Percentiles rank a stretch among this genome's conserved stretches.
These are phyloP conservation scores for Cygnus atratus DNA, from an alignment of 2,113 vertebrate species.

Conservation along the genomic window DNA sequence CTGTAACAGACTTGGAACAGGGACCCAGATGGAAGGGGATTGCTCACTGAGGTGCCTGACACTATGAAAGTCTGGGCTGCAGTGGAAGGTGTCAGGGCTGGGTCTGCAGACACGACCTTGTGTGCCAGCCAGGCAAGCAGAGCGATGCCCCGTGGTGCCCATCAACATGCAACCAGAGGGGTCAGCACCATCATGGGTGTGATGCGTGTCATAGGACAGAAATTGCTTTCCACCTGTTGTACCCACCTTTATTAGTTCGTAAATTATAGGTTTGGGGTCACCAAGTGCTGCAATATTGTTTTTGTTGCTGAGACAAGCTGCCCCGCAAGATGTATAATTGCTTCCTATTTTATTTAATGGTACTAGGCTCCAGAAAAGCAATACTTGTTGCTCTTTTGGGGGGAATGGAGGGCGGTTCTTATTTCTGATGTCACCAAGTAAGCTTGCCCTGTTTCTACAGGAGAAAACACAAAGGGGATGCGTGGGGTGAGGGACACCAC, in stretches of 20 bases:
- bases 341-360: not conserved
- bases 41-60: not conserved
- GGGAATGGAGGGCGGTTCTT: not conserved
- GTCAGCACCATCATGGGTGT: fast-evolving
- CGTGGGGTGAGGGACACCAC: not conserved
- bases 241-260: not conserved
- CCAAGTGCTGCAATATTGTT: not conserved
- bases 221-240: not conserved
- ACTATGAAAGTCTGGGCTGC: not conserved
- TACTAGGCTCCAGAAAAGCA: not conserved
- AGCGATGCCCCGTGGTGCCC: fast-evolving
- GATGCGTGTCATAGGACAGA: not conserved
- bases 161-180: not conserved
- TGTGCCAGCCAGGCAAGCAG: not conserved
- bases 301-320: not conserved
- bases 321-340: not conserved
- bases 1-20: not conserved
- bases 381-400: too few relatives aligned
- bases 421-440: not conserved
- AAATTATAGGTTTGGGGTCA: not conserved
- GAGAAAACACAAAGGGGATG: not conserved
- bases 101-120: not conserved
- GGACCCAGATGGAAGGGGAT: not conserved
- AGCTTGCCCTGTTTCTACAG: not conserved
- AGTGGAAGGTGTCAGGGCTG: fast-evolving